Base-by-base conservation (phyloP, 1,140 invertebrate species). In the Papilio dardanus region DNA sequence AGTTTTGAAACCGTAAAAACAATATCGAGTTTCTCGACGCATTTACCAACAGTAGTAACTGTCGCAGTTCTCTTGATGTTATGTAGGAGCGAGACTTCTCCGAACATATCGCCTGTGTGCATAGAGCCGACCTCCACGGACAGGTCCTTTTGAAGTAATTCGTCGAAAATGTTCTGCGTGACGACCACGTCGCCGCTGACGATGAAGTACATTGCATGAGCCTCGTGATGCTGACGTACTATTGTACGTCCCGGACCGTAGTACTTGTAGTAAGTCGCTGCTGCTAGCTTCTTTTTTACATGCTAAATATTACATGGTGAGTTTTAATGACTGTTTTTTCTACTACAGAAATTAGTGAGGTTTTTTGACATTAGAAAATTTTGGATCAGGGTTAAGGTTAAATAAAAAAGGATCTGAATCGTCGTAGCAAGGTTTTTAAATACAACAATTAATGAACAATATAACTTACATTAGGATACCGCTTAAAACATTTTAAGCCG, bases 81-180 rank as follows among this genome's bases (percentile, higher is more conserved):
- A 76, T 96, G 95, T 24, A 96, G 81, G 24, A 96, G 82, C n/a
- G 95, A 94, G 19, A 95, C 93, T 82, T 96, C 95, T 0, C 95
- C 95, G 79, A 96, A 95, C 89, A 95, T 94, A 67, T 95, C 94
- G 0, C 95, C 95, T 1, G 91, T 21, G 33, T 86, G 85, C 86
- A 93, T 89, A n/a, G 78, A 81, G 1, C 89, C 92, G 2, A 93
- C 74, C 1, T 93, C 89, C 12, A 92, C 82, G 1, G 92, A 86
- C n/a, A 95, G 89, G n/a, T 90, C 86, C 74, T 94, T 84, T 7
- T 94, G 88, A 0, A 94, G 82, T 14, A 95, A 81, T 16, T 93
- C 88, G 77, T 96, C 95, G 35, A 79, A 94, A 2, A 92, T 81
- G 71, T 91, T 83, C 74, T 93, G 94, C 28, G 92, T 94, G 28